phyloP scores from a whole-genome alignment of 92 coral and sea anemone genomes.

The Paragorgia papillata region DNA sequence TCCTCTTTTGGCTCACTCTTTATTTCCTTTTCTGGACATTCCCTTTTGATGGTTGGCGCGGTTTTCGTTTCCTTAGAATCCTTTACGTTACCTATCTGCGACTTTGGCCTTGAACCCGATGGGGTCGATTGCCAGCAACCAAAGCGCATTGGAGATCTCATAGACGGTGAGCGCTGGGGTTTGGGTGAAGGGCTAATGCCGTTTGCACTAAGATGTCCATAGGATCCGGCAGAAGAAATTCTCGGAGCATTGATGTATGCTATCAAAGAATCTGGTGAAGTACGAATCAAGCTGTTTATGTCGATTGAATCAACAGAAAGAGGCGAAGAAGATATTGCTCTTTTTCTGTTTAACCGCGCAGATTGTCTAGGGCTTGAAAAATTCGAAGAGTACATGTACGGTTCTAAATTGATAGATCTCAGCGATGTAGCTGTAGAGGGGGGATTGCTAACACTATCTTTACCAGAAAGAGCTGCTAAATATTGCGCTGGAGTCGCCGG shows the following conservation, averaged over 20 bases:
- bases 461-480: conserved; percentile 67
- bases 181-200: conserved; percentile 74
- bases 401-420: conserved; percentile 84
- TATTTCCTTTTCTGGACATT: neutral
- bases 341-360: conserved; percentile 74
- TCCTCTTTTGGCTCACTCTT: conserved; percentile 3
- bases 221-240: conserved; percentile 91
- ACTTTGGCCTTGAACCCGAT: conserved; percentile 59
- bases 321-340: conserved; percentile 88
- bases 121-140: conserved; percentile 63
- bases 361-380: conserved; percentile 83
- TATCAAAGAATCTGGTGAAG: conserved; percentile 92
- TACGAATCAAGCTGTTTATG: conserved; percentile 82
- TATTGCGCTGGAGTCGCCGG: conserved; percentile 81
- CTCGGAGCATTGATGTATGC: conserved; percentile 85
- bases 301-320: conserved; percentile 96
- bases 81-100: conserved; percentile 70
- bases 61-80: conserved; percentile 60
- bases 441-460: conserved; percentile 73
- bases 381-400: conserved; percentile 65
- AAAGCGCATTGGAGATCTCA: conserved; percentile 15
- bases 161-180: conserved; percentile 59
- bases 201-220: conserved; percentile 77
- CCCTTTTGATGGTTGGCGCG: conserved; percentile 32
- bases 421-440: conserved; percentile 98